Base-by-base conservation (phyloP, 1,140 invertebrate genomes). In the Homarus americanus region DNA sequence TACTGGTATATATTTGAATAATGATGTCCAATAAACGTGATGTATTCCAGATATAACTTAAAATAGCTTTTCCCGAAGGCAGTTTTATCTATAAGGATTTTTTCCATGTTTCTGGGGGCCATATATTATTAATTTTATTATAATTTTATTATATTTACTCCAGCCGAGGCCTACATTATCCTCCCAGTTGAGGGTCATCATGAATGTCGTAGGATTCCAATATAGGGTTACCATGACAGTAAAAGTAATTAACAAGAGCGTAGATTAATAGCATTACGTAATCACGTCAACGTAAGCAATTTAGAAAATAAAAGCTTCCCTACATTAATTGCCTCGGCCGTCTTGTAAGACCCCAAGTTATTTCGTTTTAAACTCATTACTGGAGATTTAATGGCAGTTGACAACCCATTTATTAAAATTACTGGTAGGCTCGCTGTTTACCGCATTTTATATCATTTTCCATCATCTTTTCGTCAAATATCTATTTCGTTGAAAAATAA, bases 401-500 rank as follows among this genome's bases (percentile, higher is more conserved):
- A 0, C 28, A 53, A 15, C 7, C n/a, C 1, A 9, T 17, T 24
- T 10, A 72, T 44, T 72, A 17, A 44, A 44, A 32, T 49, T 17
- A 15, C 36, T n/a, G 24, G 5, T 20, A 24, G 17, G 20, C 72
- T 44, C 7, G 3, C 12, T 63, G 0, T 28, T 41, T 28, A 38
- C 15, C 12, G 34, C 53, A 80, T 32, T 49, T 24, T 79, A 78
- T 87, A 87, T 10, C 15, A 32, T 40, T 80, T 72, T 66, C 44
- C 24, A 38, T 41, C 24, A 82, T 44, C 36, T 2, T 20, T 2
- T 28, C 34, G 41, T 40, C 36, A 44, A 69, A 44, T 32, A 32
- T n/a, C n/a, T 72, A 69, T 80, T 88, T 66, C 63, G 76, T 36
- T 86, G 83, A 75, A 88, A 87, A 88, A 88, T 88, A 80, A 72